A percentile compares a stretch with the other conserved stretches of the same genome.
These are phyloP conservation scores for Trissoscelio sp. DNA, from an alignment of 2,888 invertebrate species.

Conservation along the genomic window DNA sequence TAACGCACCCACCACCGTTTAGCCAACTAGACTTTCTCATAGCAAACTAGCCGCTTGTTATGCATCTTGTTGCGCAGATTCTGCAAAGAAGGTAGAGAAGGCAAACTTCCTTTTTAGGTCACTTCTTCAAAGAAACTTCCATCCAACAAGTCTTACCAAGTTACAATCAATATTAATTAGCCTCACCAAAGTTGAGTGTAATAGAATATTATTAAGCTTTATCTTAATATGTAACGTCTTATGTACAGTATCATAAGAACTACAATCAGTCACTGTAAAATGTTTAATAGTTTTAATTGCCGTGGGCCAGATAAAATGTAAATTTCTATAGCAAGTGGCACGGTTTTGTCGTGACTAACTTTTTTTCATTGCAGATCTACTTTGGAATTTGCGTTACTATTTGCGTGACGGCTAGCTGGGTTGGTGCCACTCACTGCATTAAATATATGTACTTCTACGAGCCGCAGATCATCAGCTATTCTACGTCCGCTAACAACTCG, in stretches of 20 bases:
- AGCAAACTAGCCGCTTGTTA: conserved; percentile 85
- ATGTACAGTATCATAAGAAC: neutral
- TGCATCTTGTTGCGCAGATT: conserved; percentile 91
- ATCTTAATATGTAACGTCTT: neutral
- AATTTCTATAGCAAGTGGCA: conserved; percentile 19
- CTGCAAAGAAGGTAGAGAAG: conserved; percentile 90
- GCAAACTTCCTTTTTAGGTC: conserved; percentile 4
- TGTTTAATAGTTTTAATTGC: conserved; percentile 49
- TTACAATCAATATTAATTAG: conserved; percentile 35
- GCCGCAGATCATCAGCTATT: conserved; percentile 78
- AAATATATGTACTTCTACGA: conserved; percentile 91
- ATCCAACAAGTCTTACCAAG: neutral
- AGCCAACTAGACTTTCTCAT: too few species aligned
- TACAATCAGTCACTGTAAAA: conserved; percentile 7
- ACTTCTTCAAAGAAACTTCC: conserved; percentile 4
- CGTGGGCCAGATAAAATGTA: conserved; percentile 28
- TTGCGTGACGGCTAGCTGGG: conserved; percentile 95
- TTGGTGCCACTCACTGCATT: conserved; percentile 95
- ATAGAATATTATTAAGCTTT: too few species aligned
- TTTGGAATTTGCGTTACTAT: conserved; percentile 94
- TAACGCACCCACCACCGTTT: too few species aligned
- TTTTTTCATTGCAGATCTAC: conserved; percentile 88
- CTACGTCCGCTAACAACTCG: conserved; percentile 83
- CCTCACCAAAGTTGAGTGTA: conserved; percentile 2
- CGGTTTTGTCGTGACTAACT: conserved; percentile 52